Evolutionary conservation across 2,888 invertebrate species (phyloP).

Genomic region (Acrocyrtus sp.): DNA sequence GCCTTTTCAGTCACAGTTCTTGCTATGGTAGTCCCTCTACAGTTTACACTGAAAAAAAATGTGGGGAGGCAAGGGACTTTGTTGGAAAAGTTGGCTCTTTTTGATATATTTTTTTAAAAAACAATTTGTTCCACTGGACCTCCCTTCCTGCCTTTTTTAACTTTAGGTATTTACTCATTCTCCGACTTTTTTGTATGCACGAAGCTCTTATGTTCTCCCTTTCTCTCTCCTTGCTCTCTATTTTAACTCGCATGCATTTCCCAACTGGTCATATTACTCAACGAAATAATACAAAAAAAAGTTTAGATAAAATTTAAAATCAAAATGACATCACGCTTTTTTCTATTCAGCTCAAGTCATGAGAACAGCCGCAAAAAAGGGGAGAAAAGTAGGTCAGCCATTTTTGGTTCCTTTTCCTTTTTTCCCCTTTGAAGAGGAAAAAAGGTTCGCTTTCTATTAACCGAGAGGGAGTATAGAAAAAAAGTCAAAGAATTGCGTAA

Average conservation of each 20-base stretch:
- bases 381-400: slow-evolving; percentile 30
- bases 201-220: no score
- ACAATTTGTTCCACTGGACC: slow-evolving; percentile 47
- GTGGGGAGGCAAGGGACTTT: not conserved
- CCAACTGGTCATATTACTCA: slow-evolving; percentile 8
- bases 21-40: no score
- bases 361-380: slow-evolving; percentile 5
- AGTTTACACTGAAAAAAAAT: no score
- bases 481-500: no score
- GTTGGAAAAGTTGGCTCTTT: not conserved
- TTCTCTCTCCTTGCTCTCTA: no score
- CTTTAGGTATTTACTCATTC: slow-evolving; percentile 13
- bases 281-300: slow-evolving; percentile 4
- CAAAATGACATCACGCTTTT: slow-evolving; percentile 43
- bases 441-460: not conserved
- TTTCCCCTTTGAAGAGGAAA: no score
- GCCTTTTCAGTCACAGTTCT: no score
- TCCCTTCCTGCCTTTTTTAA: slow-evolving; percentile 9
- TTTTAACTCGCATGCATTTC: no score
- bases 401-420: slow-evolving; percentile 4
- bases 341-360: slow-evolving; percentile 10
- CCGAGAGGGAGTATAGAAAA: not conserved
- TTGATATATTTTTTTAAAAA: slow-evolving; percentile 30
- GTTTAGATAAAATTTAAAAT: slow-evolving; percentile 45
- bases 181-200: slow-evolving; percentile 9